phyloP scores from a whole-genome alignment of 2,888 invertebrate species.

The Andrena camellia region DNA sequence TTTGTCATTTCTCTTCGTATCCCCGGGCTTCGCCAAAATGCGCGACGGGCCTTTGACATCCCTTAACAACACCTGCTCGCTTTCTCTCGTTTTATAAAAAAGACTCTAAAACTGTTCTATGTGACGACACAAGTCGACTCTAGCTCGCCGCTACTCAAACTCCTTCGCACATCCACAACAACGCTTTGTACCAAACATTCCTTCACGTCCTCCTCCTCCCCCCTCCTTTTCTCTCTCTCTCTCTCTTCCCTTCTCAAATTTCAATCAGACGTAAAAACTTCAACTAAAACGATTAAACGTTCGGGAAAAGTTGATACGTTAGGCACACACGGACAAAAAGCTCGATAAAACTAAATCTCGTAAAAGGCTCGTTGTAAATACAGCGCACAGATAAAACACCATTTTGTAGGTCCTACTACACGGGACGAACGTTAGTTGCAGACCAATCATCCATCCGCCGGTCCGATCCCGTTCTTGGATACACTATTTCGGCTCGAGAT shows the following conservation, averaged over 20 bases:
- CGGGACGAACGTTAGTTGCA: background rate
- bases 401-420: conserved; percentile 6
- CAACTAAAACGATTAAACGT: conserved; percentile 35
- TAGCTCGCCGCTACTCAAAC: no score
- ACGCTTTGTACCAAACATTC: no score
- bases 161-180: no score
- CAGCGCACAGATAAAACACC: conserved; percentile 15
- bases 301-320: background rate
- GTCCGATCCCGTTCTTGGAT: background rate
- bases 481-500: background rate
- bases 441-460: background rate
- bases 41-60: background rate
- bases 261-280: background rate
- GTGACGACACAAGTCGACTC: background rate
- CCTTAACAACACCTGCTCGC: background rate
- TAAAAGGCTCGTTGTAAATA: conserved; percentile 26
- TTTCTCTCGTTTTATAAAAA: background rate
- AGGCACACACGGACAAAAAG: conserved; percentile 6
- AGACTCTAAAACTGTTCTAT: conserved; percentile 1
- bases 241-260: conserved; percentile 12
- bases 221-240: background rate
- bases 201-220: no score
- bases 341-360: conserved; percentile 14
- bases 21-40: no score
- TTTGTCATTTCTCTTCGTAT: no score